Percentiles rank a stretch among this genome's conserved stretches.
These are phyloP conservation scores for Platycercus adscitus DNA, from an alignment of 2,113 vertebrate species.

Conservation along the genomic window DNA sequence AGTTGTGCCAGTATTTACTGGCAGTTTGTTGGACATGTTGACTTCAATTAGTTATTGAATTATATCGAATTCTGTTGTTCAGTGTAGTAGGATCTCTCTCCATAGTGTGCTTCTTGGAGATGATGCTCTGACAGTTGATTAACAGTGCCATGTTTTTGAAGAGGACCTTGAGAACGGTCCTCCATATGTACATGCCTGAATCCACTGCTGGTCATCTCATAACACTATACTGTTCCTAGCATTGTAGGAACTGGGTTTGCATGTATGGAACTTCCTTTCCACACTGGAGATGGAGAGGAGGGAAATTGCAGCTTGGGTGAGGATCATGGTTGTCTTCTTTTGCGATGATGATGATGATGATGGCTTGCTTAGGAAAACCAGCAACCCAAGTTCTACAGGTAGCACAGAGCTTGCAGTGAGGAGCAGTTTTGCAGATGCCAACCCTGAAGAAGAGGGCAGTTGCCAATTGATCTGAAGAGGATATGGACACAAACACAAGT, in stretches of 20 bases:
- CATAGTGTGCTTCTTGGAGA: not conserved
- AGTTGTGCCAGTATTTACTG: not conserved
- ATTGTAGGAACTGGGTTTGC: not conserved
- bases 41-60: not conserved
- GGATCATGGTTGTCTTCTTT: not conserved
- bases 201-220: not conserved
- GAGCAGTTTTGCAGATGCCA: fast-evolving
- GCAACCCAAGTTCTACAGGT: not conserved
- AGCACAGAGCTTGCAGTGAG: not conserved
- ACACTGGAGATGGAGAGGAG: not conserved
- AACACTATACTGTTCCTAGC: not conserved
- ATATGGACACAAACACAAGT: not conserved
- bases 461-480: not conserved
- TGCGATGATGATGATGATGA: not conserved
- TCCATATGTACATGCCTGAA: not conserved
- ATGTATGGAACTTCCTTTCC: not conserved
- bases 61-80: not conserved
- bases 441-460: not conserved
- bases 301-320: not conserved
- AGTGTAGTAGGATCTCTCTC: not conserved
- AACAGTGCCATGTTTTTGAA: not conserved
- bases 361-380: not conserved
- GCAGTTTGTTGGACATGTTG: not conserved
- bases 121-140: not conserved
- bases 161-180: not conserved